Conservation (phyloP, 2,888 invertebrate genomes). For the Netelia inedita region DNA sequence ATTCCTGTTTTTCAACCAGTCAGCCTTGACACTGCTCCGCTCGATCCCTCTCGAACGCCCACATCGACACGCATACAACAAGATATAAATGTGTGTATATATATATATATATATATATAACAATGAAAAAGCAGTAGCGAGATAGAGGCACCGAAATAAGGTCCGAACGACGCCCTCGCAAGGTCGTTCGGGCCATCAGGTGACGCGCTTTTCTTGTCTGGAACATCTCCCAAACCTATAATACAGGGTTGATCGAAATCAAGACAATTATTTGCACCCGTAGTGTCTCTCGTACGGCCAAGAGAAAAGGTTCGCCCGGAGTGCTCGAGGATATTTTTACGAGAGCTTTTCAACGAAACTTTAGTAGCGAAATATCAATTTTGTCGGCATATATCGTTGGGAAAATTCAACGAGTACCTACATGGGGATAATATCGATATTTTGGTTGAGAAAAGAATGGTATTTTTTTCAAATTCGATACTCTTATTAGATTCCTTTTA, state of each 20-base stretch:
- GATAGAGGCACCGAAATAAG: not conserved
- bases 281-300: not conserved
- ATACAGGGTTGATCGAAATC: conserved; percentile 3
- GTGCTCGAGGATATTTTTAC: too few relatives aligned
- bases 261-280: conserved; percentile 1
- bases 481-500: not conserved
- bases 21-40: not conserved
- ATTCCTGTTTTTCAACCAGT: not conserved
- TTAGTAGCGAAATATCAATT: too few relatives aligned
- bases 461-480: too few relatives aligned
- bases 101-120: not conserved
- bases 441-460: too few relatives aligned
- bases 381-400: too few relatives aligned
- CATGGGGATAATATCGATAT: too few relatives aligned
- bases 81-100: not conserved
- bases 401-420: too few relatives aligned
- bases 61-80: not conserved
- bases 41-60: not conserved
- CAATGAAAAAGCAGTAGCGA: not conserved
- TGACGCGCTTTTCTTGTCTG: not conserved
- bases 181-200: conserved; percentile 6
- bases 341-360: too few relatives aligned
- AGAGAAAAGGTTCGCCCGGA: not conserved
- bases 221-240: not conserved
- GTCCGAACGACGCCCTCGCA: not conserved